phyloP scores from a whole-genome alignment of 1,140 invertebrate genomes.

The Aphelenchoides avenae region DNA sequence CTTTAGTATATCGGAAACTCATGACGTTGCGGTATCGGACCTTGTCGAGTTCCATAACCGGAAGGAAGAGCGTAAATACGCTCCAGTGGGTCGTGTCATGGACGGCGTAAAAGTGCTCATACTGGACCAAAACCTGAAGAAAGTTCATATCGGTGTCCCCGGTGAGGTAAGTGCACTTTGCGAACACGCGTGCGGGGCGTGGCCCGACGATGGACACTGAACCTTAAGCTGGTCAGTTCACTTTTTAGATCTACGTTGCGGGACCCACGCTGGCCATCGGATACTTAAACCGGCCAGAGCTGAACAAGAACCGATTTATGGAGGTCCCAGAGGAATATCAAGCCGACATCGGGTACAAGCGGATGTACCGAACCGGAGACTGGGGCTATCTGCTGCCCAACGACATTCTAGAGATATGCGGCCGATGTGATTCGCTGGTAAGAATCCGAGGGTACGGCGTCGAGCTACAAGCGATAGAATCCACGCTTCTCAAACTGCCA shows the following conservation, averaged over 20 bases:
- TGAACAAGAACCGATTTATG: conserved; percentile 62
- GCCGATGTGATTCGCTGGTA: conserved; percentile 64
- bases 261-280: conserved; percentile 63
- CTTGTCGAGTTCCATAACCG: conserved; percentile 50
- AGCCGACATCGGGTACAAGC: conserved; percentile 42
- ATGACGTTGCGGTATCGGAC: conserved; percentile 61
- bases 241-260: conserved; percentile 62
- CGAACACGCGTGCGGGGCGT: too few species aligned
- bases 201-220: too few species aligned
- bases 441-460: conserved; percentile 65
- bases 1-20: conserved; percentile 60
- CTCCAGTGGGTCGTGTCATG: conserved; percentile 62
- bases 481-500: conserved; percentile 61
- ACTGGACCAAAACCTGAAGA: conserved; percentile 60
- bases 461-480: conserved; percentile 64
- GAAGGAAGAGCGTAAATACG: conserved; percentile 59
- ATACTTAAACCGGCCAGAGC: conserved; percentile 64
- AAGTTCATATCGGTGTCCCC: conserved; percentile 63
- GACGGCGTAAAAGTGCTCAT: conserved; percentile 62
- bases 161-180: conserved; percentile 62
- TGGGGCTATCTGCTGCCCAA: conserved; percentile 63
- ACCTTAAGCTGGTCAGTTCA: too few species aligned
- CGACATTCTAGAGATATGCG: conserved; percentile 63
- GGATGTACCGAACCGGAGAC: conserved; percentile 59
- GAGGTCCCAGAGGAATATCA: conserved; percentile 41